These are phyloP conservation scores for Xylocampa areola DNA, from an alignment of 2,888 invertebrate genomes.

Conservation along the genomic window DNA sequence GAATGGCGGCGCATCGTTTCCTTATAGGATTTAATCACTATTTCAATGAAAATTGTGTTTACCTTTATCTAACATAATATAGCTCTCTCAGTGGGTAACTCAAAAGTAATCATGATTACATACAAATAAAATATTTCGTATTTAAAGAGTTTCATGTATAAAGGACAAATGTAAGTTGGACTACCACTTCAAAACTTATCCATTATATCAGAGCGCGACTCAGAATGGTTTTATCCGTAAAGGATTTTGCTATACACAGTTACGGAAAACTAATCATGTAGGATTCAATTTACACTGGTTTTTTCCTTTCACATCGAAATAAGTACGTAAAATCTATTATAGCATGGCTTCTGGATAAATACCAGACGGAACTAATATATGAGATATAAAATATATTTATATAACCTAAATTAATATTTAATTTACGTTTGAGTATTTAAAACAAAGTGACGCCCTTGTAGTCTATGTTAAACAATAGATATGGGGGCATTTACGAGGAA, in stretches of 20 bases:
- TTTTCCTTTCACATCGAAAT: constrained; percentile 3
- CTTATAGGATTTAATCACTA: too few species aligned
- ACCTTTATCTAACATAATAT: too few species aligned
- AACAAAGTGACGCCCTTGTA: too few species aligned
- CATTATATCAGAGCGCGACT: background rate
- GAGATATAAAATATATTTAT: too few species aligned
- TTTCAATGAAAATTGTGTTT: too few species aligned
- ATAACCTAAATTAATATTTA: too few species aligned
- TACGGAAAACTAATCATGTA: constrained; percentile 37
- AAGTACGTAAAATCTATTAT: background rate
- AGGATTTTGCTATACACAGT: constrained; percentile 24
- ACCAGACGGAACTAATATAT: background rate
- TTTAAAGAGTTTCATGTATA: constrained; percentile 10
- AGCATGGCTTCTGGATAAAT: background rate
- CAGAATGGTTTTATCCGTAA: constrained; percentile 12
- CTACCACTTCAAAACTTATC: background rate
- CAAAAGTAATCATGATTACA: constrained; percentile 10
- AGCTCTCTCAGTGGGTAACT: too few species aligned
- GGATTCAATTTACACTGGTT: constrained; percentile 15
- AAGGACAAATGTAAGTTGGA: background rate
- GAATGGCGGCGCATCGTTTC: too few species aligned
- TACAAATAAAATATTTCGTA: background rate
- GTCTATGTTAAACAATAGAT: too few species aligned
- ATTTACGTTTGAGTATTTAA: too few species aligned
- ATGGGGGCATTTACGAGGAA: too few species aligned